Conservation (phyloP, 2,888 invertebrate genomes). For the Amphiduros pacificus region DNA sequence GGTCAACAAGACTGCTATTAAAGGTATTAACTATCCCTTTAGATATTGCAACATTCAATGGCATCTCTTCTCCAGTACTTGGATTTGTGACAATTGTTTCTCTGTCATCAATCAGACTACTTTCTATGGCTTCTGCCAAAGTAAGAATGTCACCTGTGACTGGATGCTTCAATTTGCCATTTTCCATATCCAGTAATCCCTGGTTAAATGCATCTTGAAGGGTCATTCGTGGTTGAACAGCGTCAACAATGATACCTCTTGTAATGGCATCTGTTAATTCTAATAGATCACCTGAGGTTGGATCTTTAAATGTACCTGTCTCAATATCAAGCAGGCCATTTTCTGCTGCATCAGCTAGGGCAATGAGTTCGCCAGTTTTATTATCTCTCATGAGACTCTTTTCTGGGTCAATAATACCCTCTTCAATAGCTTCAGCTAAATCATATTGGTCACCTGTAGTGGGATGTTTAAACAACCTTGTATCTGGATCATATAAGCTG, state of each 20-base stretch:
- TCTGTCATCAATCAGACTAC: conserved; percentile 66
- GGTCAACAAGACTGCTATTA: conserved; percentile 69
- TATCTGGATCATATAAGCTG: background rate
- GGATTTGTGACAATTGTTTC: conserved; percentile 64
- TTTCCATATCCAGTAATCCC: background rate
- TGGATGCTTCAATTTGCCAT: conserved; percentile 62
- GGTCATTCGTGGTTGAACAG: background rate
- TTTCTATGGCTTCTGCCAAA: conserved; percentile 32
- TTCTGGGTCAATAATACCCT: conserved; percentile 85
- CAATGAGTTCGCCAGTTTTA: conserved; percentile 66
- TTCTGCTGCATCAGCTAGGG: conserved; percentile 70
- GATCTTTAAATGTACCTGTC: conserved; percentile 12
- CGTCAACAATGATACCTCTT: conserved; percentile 55
- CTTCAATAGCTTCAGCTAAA: conserved; percentile 83
- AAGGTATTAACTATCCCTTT: conserved; percentile 70
- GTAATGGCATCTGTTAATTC: background rate
- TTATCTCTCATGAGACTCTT: conserved; percentile 67
- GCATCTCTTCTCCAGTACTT: conserved; percentile 74
- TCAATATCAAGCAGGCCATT: conserved; percentile 61
- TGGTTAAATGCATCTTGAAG: conserved; percentile 3
- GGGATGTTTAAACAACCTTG: conserved; percentile 5
- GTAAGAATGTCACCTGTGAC: conserved; percentile 35
- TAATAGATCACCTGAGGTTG: conserved; percentile 34
- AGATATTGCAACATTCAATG: conserved; percentile 79
- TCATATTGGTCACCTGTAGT: background rate